These are phyloP conservation scores for Platypus cylindrus DNA, from an alignment of 2,888 invertebrate species.

Conservation along the genomic window DNA sequence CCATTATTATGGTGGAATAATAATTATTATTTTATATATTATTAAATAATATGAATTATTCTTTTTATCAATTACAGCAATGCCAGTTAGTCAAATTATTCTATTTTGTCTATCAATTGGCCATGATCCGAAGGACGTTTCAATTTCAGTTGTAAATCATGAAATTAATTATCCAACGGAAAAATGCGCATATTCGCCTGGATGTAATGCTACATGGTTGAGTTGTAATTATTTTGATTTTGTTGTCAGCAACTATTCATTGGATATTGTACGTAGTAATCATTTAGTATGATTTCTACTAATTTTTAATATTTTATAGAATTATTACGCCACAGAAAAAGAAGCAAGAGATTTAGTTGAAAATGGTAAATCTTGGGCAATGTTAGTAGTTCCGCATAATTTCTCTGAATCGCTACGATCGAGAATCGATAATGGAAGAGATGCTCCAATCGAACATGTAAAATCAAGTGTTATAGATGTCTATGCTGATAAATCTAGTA, in stretches of 20 bases:
- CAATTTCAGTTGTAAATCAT: conserved; percentile 68
- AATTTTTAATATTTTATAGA: conserved; percentile 15
- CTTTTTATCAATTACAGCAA: conserved; percentile 29
- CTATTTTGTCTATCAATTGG: conserved; percentile 83
- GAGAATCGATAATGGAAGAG: conserved; percentile 42
- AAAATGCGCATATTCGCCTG: conserved; percentile 23
- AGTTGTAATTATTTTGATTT: conserved; percentile 69
- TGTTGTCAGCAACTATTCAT: conserved; percentile 48
- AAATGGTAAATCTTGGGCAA: conserved; percentile 63
- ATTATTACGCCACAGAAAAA: conserved; percentile 34
- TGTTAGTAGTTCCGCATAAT: conserved; percentile 60
- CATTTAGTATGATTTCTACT: too few relatives aligned
- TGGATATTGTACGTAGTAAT: conserved; percentile 56
- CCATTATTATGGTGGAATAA: not conserved
- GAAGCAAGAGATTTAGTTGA: conserved; percentile 50
- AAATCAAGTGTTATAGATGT: conserved; percentile 54
- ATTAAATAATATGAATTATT: not conserved
- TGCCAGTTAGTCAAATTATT: conserved; percentile 73
- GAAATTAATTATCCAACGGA: conserved; percentile 42
- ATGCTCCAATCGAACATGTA: conserved; percentile 41
- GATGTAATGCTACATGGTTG: conserved; percentile 36
- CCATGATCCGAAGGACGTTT: conserved; percentile 67
- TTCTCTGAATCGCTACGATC: conserved; percentile 55
- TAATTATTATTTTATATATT: not conserved
- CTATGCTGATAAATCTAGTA: conserved; percentile 77